phyloP scores from a whole-genome alignment of 1,140 invertebrate species.

The Apis dorsata region DNA sequence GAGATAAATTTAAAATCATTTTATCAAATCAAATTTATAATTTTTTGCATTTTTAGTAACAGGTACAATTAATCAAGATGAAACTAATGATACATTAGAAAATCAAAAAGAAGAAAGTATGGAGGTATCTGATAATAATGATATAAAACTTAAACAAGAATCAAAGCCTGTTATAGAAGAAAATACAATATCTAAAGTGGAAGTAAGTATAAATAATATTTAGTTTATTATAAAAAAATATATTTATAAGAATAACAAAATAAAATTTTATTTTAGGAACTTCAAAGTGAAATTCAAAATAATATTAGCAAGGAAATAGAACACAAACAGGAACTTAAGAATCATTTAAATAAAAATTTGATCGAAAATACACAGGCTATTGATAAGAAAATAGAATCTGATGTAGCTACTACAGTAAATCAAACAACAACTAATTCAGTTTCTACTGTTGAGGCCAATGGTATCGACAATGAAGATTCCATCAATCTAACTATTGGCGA shows the following conservation, averaged over 20 bases:
- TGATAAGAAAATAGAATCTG: constrained; percentile 57
- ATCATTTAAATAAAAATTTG: constrained; percentile 7
- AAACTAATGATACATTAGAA: constrained; percentile 63
- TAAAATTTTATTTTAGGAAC: constrained; percentile 33
- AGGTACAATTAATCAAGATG: constrained; percentile 65
- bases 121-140: constrained; percentile 61
- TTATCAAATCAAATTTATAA: background rate
- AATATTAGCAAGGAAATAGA: constrained; percentile 61
- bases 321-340: constrained; percentile 59
- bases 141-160: constrained; percentile 38
- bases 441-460: constrained; percentile 75
- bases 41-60: constrained; percentile 45
- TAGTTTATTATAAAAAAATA: background rate
- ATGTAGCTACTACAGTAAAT: constrained; percentile 55
- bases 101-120: constrained; percentile 66
- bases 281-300: constrained; percentile 41
- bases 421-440: constrained; percentile 41
- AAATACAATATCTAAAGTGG: background rate
- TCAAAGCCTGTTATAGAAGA: constrained; percentile 19
- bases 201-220: background rate
- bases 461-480: constrained; percentile 87
- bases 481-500: constrained; percentile 90
- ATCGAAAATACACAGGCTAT: constrained; percentile 5
- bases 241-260: background rate
- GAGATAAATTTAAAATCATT: background rate